Evolutionary conservation across 2,797 vertebrate genomes (phyloP).

Genomic region (Cossypha caffra): DNA sequence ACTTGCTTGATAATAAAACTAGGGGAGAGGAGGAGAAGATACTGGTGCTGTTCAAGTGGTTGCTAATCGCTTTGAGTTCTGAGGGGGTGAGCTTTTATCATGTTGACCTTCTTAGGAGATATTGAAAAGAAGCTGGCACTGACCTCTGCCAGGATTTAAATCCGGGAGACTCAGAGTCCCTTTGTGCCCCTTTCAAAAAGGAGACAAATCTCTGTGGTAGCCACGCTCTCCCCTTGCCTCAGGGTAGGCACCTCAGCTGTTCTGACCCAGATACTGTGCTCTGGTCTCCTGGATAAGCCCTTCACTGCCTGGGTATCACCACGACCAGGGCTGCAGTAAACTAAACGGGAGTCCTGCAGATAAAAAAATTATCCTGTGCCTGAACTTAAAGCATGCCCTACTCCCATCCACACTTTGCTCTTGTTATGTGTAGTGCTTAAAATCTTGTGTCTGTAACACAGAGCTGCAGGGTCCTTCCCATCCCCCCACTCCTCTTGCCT

Average conservation of each 20-base stretch:
- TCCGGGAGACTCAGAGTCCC: background rate
- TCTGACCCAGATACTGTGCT: background rate
- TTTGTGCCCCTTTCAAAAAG: constrained; percentile 20
- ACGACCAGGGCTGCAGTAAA: background rate
- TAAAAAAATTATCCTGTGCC: background rate
- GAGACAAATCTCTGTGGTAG: constrained; percentile 8
- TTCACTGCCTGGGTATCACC: background rate
- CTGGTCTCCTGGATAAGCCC: background rate
- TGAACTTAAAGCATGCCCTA: background rate
- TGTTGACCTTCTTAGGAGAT: constrained; percentile 36
- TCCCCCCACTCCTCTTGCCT: background rate
- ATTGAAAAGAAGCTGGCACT: constrained; percentile 51
- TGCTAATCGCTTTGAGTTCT: constrained; percentile 46
- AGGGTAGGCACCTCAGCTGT: background rate
- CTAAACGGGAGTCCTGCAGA: background rate
- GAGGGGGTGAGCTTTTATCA: constrained; percentile 39
- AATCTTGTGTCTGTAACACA: background rate
- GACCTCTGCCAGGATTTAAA: constrained; percentile 50
- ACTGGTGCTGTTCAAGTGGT: constrained; percentile 29
- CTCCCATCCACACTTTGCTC: background rate
- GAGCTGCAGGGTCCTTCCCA: background rate
- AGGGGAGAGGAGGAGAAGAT: background rate
- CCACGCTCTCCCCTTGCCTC: background rate
- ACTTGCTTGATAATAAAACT: constrained; percentile 31
- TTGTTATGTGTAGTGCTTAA: background rate